Percentiles rank a stretch among this genome's conserved stretches.
Conservation (phyloP, 2,113 vertebrate species). For the Takifugu bimaculatus region DNA sequence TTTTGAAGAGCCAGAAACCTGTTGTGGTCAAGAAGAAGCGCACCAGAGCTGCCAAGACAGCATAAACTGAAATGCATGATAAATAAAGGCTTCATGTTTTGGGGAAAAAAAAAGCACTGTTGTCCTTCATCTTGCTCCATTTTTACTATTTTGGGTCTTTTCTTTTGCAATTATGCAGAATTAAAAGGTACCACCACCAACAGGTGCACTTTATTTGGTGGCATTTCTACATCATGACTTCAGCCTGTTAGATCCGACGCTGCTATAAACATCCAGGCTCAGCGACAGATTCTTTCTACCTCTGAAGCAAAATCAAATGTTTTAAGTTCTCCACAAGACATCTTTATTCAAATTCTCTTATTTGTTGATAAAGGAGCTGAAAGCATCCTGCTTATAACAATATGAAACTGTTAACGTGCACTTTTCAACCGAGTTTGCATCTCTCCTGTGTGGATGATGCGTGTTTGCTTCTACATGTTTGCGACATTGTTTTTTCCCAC, state of each 20-base stretch:
- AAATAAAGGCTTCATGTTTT: constrained; percentile 65
- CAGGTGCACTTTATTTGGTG: too few species aligned
- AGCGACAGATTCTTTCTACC: too few species aligned
- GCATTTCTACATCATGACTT: not conserved
- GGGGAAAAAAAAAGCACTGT: constrained; percentile 15
- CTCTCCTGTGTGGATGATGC: too few species aligned
- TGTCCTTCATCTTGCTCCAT: constrained; percentile 19
- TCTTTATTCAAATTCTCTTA: too few species aligned
- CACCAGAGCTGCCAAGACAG: constrained; percentile 81
- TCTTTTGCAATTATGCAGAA: not conserved
- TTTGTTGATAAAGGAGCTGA: too few species aligned
- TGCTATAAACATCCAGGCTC: constrained; percentile 13
- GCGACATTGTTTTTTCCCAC: too few species aligned
- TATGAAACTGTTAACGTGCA: too few species aligned
- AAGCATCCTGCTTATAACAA: too few species aligned
- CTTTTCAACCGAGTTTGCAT: too few species aligned
- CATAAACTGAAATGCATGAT: constrained; percentile 62
- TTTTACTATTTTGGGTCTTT: not conserved
- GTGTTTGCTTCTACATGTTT: too few species aligned
- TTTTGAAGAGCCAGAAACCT: constrained; percentile 90
- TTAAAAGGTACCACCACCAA: not conserved
- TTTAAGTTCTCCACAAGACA: too few species aligned
- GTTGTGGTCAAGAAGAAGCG: constrained; percentile 90
- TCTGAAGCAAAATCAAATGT: too few species aligned
- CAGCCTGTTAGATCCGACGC: not conserved